A percentile compares a stretch with the other conserved stretches of the same genome.
Conservation (phyloP, 2,113 vertebrate species). For the Onychorhynchus coronatus region DNA sequence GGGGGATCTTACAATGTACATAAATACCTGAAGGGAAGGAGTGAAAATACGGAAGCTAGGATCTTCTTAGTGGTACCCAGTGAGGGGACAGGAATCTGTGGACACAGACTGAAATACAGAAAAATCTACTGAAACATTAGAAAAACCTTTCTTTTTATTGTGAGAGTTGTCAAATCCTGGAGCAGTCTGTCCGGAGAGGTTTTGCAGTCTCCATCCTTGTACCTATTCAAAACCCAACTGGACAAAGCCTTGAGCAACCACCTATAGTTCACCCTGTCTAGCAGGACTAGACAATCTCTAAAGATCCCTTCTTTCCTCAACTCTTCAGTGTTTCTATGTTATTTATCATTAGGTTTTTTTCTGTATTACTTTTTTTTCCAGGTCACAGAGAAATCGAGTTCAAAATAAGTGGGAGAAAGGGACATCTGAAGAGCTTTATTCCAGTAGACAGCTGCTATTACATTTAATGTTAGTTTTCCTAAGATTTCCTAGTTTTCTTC, state of each 20-base stretch:
- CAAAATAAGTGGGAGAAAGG: background rate
- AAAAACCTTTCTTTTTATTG: background rate
- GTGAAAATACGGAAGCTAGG: background rate
- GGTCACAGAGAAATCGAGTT: background rate
- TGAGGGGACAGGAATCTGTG: background rate
- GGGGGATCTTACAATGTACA: background rate
- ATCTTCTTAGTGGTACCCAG: background rate
- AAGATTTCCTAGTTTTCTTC: background rate
- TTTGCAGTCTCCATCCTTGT: background rate
- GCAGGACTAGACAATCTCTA: background rate
- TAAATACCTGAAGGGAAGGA: background rate
- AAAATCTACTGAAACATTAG: background rate
- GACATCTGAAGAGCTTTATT: background rate
- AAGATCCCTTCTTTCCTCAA: background rate
- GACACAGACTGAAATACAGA: background rate
- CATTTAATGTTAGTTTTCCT: background rate
- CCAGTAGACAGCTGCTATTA: background rate
- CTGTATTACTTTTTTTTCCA: background rate
- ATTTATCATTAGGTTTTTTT: background rate
- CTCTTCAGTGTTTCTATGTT: background rate
- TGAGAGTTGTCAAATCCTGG: background rate
- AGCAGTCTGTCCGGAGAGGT: background rate
- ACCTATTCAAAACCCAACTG: background rate
- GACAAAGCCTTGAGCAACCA: background rate
- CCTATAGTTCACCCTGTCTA: background rate